These are phyloP conservation scores for Mus musculus DNA, from an alignment of 2,113 vertebrate genomes.

Conservation along the genomic window DNA sequence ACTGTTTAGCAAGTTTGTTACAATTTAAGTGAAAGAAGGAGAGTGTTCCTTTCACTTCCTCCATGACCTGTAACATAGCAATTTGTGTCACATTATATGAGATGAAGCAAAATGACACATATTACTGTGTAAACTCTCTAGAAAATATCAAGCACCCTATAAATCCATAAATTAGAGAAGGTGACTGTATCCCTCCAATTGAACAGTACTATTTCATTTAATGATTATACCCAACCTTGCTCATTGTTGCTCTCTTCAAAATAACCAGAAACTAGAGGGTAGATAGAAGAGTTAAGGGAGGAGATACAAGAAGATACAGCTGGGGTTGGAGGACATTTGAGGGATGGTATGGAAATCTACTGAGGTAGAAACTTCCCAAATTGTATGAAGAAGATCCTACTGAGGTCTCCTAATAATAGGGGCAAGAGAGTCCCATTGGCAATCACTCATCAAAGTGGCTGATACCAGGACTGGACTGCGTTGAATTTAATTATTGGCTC, in stretches of 20 bases:
- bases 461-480: background rate
- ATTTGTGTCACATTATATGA: background rate
- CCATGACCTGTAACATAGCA: background rate
- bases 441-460: background rate
- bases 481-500: background rate
- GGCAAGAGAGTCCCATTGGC: background rate
- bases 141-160: background rate
- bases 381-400: no score
- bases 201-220: slow-evolving; percentile 16
- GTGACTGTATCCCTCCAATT: background rate
- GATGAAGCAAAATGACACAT: background rate
- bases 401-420: background rate
- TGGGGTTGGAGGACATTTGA: background rate
- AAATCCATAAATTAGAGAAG: background rate
- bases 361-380: background rate
- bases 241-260: background rate
- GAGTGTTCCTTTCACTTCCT: background rate
- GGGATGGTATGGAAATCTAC: background rate
- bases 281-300: background rate
- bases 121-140: background rate
- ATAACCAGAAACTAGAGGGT: background rate
- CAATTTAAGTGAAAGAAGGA: background rate
- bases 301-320: background rate
- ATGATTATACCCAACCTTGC: background rate
- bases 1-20: background rate